Evolutionary conservation across 2,113 vertebrate species (phyloP).

Genomic region (Miniopterus natalensis): DNA sequence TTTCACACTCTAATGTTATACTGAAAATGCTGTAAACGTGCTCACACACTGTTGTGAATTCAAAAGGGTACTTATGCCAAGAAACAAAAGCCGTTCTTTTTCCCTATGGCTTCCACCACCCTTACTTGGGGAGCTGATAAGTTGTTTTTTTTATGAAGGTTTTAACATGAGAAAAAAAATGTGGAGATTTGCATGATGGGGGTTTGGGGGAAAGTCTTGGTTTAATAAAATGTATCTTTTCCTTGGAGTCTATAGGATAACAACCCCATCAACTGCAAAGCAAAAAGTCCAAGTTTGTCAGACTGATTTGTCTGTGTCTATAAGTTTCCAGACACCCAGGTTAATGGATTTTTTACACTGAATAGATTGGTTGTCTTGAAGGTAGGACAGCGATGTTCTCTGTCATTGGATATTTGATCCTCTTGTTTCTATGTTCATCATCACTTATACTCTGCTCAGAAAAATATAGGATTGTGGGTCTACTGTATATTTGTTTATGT

Average conservation of each 20-base stretch:
- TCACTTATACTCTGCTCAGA: not conserved
- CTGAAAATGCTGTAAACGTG: slow-evolving; percentile 78
- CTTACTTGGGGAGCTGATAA: slow-evolving; percentile 47
- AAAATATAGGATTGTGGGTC: not conserved
- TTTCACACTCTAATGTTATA: slow-evolving; percentile 81
- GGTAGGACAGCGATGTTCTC: not conserved
- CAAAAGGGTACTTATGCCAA: slow-evolving; percentile 71
- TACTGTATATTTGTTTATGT: not conserved
- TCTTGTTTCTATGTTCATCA: not conserved
- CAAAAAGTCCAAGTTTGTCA: slow-evolving; percentile 14
- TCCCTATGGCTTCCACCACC: not conserved
- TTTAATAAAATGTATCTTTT: not conserved
- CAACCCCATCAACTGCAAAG: not conserved
- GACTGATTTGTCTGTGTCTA: not conserved
- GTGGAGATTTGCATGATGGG: not conserved
- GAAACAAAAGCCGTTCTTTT: slow-evolving; percentile 75
- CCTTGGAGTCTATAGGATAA: not conserved
- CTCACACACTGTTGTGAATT: slow-evolving; percentile 80
- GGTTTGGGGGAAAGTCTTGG: not conserved
- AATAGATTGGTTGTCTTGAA: not conserved
- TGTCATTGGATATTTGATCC: not conserved
- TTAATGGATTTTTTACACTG: slow-evolving; percentile 11
- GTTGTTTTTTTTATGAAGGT: slow-evolving; percentile 31
- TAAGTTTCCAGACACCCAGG: not conserved
- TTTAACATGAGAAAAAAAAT: slow-evolving; percentile 70